phyloP scores from a whole-genome alignment of 37 sponge, comb jelly and placozoan species.

The Dysidea cf. avara region DNA sequence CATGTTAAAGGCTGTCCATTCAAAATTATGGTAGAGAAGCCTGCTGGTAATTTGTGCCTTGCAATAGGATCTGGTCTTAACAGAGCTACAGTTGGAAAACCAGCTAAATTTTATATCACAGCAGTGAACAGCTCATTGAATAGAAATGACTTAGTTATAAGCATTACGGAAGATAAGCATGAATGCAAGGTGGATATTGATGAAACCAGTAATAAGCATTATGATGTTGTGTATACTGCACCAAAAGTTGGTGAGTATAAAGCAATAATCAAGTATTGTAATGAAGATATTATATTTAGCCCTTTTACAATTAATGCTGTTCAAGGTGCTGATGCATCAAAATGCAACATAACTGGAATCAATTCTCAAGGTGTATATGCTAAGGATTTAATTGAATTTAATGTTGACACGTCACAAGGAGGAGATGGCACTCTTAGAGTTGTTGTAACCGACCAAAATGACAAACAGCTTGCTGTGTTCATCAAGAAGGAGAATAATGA shows the following conservation, averaged over 20 bases:
- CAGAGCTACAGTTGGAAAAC: slow-evolving; percentile 52
- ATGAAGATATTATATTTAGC: slow-evolving; percentile 64
- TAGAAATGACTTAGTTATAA: slow-evolving; percentile 60
- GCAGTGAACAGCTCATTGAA: slow-evolving; percentile 59
- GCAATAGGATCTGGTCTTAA: slow-evolving; percentile 80
- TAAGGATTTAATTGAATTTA: slow-evolving; percentile 67
- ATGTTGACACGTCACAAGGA: slow-evolving; percentile 73
- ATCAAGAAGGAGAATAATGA: slow-evolving; percentile 66
- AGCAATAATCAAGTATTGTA: slow-evolving; percentile 49
- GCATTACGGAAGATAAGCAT: slow-evolving; percentile 41
- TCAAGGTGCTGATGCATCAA: slow-evolving; percentile 64
- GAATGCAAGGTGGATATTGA: slow-evolving; percentile 48
- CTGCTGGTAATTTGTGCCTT: slow-evolving; percentile 54
- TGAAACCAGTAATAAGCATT: slow-evolving; percentile 78
- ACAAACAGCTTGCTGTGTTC: slow-evolving; percentile 52
- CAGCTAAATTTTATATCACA: slow-evolving; percentile 59
- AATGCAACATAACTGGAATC: slow-evolving; percentile 59
- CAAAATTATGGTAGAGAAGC: slow-evolving; percentile 23
- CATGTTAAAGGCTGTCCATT: slow-evolving; percentile 64
- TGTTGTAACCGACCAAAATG: slow-evolving; percentile 58
- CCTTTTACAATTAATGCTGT: slow-evolving; percentile 81
- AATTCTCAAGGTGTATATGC: slow-evolving; percentile 49
- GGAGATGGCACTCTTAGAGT: slow-evolving; percentile 74
- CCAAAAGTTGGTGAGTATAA: slow-evolving; percentile 72
- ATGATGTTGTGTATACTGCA: slow-evolving; percentile 62